Conservation (phyloP, 2,888 invertebrate genomes). For the Platycnemis pennipes region DNA sequence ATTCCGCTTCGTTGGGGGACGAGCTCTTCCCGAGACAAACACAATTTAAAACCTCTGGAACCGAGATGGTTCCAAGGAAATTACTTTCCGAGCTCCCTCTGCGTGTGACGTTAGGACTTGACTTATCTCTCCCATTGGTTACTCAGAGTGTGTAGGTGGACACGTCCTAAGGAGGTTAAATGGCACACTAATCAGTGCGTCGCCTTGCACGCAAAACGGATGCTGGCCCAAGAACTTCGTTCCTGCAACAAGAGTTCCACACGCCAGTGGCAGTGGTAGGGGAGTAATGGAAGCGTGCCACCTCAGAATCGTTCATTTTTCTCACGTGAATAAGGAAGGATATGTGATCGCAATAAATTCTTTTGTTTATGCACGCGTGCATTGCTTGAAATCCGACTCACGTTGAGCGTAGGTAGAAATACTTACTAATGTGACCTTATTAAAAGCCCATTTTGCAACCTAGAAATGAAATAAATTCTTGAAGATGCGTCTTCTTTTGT, state of each 20-base stretch:
- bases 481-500: too few relatives aligned
- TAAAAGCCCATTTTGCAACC: too few relatives aligned
- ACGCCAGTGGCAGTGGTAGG: neutral
- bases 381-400: too few relatives aligned
- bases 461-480: too few relatives aligned
- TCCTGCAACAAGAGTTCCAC: neutral
- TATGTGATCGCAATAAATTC: neutral
- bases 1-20: neutral
- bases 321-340: neutral
- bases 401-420: too few relatives aligned
- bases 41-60: neutral
- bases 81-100: slow-evolving; percentile 18
- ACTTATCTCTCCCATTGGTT: neutral
- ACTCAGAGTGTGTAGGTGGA: neutral
- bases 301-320: neutral
- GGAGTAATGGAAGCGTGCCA: neutral
- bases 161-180: slow-evolving; percentile 11
- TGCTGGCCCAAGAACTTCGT: neutral
- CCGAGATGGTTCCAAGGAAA: neutral
- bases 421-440: too few relatives aligned
- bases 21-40: neutral
- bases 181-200: neutral
- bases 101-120: neutral
- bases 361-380: neutral
- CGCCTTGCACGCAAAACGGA: neutral